phyloP scores from a whole-genome alignment of 2,888 invertebrate species.

The Boloria euphrosyne region DNA sequence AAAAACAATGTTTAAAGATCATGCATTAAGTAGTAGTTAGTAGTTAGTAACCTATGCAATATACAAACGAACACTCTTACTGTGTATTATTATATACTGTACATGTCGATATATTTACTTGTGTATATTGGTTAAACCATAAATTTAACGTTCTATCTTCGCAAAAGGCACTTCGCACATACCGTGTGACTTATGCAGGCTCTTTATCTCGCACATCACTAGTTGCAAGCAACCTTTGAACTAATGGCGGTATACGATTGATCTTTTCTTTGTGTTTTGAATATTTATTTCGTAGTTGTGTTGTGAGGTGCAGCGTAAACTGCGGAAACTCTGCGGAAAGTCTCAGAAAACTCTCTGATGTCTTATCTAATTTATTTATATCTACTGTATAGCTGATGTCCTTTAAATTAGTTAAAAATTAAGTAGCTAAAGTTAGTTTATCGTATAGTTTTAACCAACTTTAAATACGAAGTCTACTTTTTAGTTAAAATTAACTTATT shows the following conservation, averaged over 20 bases:
- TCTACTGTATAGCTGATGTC: not conserved
- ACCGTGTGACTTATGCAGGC: not conserved
- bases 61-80: too few species aligned
- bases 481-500: too few species aligned
- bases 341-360: slow-evolving; percentile 15
- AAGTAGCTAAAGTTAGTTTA: not conserved
- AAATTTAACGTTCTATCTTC: too few species aligned
- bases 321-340: slow-evolving; percentile 4
- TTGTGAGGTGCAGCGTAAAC: slow-evolving; percentile 7
- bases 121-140: too few species aligned
- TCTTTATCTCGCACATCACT: slow-evolving; percentile 17
- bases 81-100: too few species aligned
- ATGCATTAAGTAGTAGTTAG: too few species aligned
- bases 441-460: too few species aligned
- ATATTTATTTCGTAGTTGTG: slow-evolving; percentile 36
- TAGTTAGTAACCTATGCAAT: too few species aligned
- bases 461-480: too few species aligned
- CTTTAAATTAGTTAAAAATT: not conserved
- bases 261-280: slow-evolving; percentile 41
- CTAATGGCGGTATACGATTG: slow-evolving; percentile 42
- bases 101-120: too few species aligned
- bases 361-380: slow-evolving; percentile 20
- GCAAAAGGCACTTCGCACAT: not conserved
- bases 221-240: slow-evolving; percentile 39
- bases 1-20: too few species aligned